Conservation (phyloP, 1,140 invertebrate genomes). For the Trypoxylus dichotomus region DNA sequence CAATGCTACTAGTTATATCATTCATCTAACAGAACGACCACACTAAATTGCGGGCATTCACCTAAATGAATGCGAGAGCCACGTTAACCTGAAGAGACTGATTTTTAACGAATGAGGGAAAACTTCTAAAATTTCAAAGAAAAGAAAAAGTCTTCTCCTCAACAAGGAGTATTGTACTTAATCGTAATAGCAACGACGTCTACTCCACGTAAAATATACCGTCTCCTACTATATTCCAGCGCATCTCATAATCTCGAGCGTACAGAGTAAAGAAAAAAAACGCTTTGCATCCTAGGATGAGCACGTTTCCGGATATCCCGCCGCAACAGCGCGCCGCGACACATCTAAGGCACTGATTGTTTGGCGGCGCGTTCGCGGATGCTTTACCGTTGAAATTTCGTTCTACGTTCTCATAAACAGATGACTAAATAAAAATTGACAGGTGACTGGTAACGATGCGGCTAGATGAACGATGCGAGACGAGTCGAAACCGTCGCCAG, state of each 20-base stretch:
- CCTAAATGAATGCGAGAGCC: background rate
- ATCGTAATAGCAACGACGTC: background rate
- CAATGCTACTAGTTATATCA: too few species aligned
- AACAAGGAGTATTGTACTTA: background rate
- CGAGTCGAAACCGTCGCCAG: background rate
- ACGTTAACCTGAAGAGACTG: too few species aligned
- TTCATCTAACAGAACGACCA: too few species aligned
- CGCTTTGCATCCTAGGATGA: background rate
- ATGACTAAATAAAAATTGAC: conserved; percentile 23
- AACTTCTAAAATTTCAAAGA: background rate
- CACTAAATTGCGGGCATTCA: too few species aligned
- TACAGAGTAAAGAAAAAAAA: background rate
- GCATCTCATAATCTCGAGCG: background rate
- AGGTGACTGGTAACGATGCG: background rate
- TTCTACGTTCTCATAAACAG: background rate
- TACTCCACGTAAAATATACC: background rate
- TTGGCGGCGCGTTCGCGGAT: too few species aligned
- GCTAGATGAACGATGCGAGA: background rate
- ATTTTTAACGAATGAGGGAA: too few species aligned
- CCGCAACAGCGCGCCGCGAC: background rate
- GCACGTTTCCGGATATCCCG: background rate
- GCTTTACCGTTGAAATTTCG: background rate
- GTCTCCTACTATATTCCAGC: background rate
- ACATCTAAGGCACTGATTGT: background rate
- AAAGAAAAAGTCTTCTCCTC: background rate